phyloP scores from a whole-genome alignment of 2,113 vertebrate genomes.

The Hippocampus zosterae region DNA sequence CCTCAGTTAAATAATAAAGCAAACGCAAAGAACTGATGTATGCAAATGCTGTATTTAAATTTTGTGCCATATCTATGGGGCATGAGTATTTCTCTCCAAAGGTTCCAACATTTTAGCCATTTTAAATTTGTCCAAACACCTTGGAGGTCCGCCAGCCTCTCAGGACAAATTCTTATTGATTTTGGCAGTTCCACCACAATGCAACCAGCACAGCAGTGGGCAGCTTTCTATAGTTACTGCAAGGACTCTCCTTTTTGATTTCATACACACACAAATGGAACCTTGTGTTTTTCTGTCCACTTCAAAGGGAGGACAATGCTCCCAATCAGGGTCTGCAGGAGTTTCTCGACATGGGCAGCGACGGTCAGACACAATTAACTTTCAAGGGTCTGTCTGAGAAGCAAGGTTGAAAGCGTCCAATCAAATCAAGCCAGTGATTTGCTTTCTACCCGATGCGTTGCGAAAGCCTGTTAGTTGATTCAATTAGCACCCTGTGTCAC shows the following conservation, averaged over 20 bases:
- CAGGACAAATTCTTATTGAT: not conserved
- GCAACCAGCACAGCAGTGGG: not conserved
- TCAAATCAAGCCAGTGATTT: conserved; percentile 47
- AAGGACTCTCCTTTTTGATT: conserved; percentile 22
- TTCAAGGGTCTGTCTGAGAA: conserved; percentile 43
- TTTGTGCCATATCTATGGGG: not conserved
- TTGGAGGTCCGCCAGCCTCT: not conserved
- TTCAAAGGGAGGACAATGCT: conserved; percentile 38
- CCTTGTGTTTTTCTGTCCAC: conserved; percentile 35
- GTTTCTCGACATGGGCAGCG: conserved; percentile 35
- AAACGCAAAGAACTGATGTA: not conserved
- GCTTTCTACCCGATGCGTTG: conserved; percentile 27
- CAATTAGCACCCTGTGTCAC: conserved; percentile 43
- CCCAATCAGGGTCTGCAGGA: conserved; percentile 45
- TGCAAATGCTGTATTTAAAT: not conserved
- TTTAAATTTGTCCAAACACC: not conserved
- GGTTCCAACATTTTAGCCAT: not conserved
- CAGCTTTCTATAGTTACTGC: not conserved
- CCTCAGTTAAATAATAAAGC: not conserved
- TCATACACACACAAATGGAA: conserved; percentile 33
- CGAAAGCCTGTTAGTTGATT: conserved; percentile 54
- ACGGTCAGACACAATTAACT: conserved; percentile 54
- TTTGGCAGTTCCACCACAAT: not conserved
- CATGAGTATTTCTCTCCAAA: not conserved
- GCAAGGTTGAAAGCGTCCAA: conserved; percentile 56